Evolutionary conservation across 2,888 invertebrate species (phyloP).

Genomic region (Diadegma fenestrale): DNA sequence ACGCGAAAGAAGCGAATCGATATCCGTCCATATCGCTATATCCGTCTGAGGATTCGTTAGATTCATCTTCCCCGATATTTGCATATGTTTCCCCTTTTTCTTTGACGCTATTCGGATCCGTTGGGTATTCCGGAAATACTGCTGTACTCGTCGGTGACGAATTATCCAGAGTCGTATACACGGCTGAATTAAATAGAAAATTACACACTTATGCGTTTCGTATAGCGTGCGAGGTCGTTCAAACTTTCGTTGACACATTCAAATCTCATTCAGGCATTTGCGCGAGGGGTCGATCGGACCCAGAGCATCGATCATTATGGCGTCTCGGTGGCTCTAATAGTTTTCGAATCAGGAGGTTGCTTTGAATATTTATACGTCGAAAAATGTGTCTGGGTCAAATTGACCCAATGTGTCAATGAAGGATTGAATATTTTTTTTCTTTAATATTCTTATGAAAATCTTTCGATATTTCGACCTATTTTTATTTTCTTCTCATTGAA

Average conservation of each 20-base stretch:
- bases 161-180: conserved; percentile 86
- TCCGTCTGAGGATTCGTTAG: conserved; percentile 32
- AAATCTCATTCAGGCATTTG: too few relatives aligned
- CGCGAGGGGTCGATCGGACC: not conserved
- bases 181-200: conserved; percentile 84
- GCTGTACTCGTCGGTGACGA: conserved; percentile 72
- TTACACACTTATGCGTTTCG: not conserved
- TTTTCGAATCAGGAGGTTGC: too few relatives aligned
- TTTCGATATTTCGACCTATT: too few relatives aligned
- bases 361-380: too few relatives aligned
- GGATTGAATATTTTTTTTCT: too few relatives aligned
- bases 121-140: conserved; percentile 69
- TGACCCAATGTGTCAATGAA: too few relatives aligned
- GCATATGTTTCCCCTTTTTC: conserved; percentile 51
- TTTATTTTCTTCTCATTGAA: too few relatives aligned
- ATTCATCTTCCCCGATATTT: conserved; percentile 58
- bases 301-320: too few relatives aligned
- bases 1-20: conserved; percentile 87
- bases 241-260: too few relatives aligned
- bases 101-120: conserved; percentile 43
- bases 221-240: not conserved
- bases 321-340: too few relatives aligned
- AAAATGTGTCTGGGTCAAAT: too few relatives aligned
- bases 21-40: conserved; percentile 58
- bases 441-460: too few relatives aligned